phyloP scores from a whole-genome alignment of 2,797 vertebrate species.

The Phoebastria nigripes region DNA sequence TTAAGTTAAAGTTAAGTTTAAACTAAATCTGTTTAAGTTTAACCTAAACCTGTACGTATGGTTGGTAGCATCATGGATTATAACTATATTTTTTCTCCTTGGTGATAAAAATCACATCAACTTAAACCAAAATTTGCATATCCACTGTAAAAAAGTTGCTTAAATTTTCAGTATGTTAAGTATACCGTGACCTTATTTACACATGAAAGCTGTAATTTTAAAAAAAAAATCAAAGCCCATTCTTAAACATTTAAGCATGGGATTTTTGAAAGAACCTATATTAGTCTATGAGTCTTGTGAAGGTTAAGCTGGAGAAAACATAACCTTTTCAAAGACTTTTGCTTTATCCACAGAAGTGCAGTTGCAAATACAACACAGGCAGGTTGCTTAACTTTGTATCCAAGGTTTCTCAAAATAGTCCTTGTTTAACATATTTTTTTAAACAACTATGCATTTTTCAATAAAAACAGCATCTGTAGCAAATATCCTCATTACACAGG shows the following conservation, averaged over 20 bases:
- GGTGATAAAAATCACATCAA: not conserved
- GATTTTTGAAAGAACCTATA: not conserved
- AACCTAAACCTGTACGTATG: not conserved
- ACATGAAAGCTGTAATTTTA: not conserved
- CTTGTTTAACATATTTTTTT: not conserved
- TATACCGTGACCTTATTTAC: not conserved
- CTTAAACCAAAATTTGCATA: not conserved
- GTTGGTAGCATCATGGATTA: not conserved
- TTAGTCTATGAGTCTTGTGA: not conserved
- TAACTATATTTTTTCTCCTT: not conserved
- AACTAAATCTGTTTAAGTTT: not conserved
- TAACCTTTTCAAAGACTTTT: not conserved
- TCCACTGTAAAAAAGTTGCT: not conserved
- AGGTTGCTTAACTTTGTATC: not conserved
- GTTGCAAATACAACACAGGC: not conserved
- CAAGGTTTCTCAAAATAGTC: not conserved
- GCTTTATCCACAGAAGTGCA: not conserved
- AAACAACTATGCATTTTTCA: not conserved
- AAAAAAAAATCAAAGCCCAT: not conserved
- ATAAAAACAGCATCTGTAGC: not conserved
- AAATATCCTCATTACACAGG: not conserved
- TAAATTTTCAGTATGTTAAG: not conserved
- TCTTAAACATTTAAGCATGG: not conserved
- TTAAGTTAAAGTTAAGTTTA: not conserved
- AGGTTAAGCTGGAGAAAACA: not conserved